A percentile compares a stretch with the other conserved stretches of the same genome.
Conservation (phyloP, 2,888 invertebrate species). For the Leucophora obtusa region DNA sequence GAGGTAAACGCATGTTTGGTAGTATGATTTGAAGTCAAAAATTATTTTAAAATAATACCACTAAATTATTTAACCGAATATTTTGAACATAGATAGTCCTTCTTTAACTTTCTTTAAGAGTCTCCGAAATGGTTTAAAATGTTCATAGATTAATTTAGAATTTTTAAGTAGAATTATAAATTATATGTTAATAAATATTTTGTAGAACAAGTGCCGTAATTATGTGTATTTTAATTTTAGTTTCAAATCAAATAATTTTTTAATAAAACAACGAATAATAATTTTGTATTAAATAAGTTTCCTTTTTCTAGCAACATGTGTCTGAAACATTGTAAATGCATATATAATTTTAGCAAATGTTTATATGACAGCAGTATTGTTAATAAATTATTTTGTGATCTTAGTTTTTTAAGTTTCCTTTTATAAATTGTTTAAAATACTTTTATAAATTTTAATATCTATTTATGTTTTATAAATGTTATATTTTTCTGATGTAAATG, state of each 20-base stretch:
- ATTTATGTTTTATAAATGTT: conserved; percentile 6
- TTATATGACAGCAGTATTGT: conserved; percentile 76
- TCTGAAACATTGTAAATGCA: conserved; percentile 12
- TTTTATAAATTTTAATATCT: conserved; percentile 3
- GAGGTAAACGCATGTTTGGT: conserved; percentile 88
- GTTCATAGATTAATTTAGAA: background rate
- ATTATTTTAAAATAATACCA: background rate
- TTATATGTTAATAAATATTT: background rate
- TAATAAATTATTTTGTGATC: conserved; percentile 79
- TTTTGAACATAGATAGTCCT: background rate
- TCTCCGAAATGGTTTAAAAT: background rate
- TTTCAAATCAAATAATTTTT: conserved; percentile 8
- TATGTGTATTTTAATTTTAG: conserved; percentile 17
- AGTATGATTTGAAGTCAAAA: conserved; percentile 80
- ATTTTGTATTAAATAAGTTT: background rate
- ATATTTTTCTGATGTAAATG: background rate
- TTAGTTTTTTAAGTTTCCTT: conserved; percentile 73
- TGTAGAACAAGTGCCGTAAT: conserved; percentile 58
- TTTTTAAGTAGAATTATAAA: conserved; percentile 8
- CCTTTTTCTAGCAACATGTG: background rate
- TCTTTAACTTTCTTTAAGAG: background rate
- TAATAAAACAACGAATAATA: conserved; percentile 27
- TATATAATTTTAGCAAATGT: conserved; percentile 47
- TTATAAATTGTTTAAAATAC: background rate
- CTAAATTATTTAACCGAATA: background rate